phyloP scores from a whole-genome alignment of 2,113 vertebrate genomes.

The Amphilophus citrinellus region DNA sequence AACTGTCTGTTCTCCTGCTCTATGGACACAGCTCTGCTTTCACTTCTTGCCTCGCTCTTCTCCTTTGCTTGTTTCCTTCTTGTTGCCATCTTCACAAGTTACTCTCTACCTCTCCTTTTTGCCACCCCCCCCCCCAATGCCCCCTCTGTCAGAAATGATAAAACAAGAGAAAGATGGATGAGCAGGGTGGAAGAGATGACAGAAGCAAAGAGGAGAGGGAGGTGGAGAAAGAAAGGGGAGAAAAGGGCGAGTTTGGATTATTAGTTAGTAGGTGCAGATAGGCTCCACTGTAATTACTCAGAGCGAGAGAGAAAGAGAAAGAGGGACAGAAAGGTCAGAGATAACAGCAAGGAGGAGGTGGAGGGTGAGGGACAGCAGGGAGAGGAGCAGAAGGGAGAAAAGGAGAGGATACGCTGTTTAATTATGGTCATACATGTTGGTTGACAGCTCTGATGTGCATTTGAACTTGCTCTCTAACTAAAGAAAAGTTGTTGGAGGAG shows the following conservation, averaged over 20 bases:
- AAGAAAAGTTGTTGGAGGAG: neutral
- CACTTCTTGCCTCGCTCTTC: constrained; percentile 7
- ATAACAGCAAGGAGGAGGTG: constrained; percentile 14
- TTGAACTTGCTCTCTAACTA: constrained; percentile 6
- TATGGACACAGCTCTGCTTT: constrained; percentile 35
- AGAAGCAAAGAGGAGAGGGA: constrained; percentile 24
- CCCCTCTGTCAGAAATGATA: constrained; percentile 63
- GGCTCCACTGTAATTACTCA: constrained; percentile 72
- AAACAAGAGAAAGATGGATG: constrained; percentile 77
- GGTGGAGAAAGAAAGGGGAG: neutral
- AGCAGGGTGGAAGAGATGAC: constrained; percentile 36
- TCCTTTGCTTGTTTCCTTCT: constrained; percentile 16
- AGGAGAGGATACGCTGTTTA: constrained; percentile 12
- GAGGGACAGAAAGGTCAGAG: constrained; percentile 34
- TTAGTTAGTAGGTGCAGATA: constrained; percentile 79
- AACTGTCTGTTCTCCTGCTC: constrained; percentile 47
- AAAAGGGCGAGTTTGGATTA: constrained; percentile 61
- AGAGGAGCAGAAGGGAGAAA: constrained; percentile 11
- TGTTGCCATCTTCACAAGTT: constrained; percentile 42
- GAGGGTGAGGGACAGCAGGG: constrained; percentile 1
- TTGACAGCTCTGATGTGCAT: constrained; percentile 13
- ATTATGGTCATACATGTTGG: constrained; percentile 27
- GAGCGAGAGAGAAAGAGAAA: constrained; percentile 14
- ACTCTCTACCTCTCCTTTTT: neutral
- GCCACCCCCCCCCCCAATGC: neutral